These are phyloP conservation scores for Corythornis madagascariensis DNA, from an alignment of 2,113 vertebrate genomes.

Conservation along the genomic window DNA sequence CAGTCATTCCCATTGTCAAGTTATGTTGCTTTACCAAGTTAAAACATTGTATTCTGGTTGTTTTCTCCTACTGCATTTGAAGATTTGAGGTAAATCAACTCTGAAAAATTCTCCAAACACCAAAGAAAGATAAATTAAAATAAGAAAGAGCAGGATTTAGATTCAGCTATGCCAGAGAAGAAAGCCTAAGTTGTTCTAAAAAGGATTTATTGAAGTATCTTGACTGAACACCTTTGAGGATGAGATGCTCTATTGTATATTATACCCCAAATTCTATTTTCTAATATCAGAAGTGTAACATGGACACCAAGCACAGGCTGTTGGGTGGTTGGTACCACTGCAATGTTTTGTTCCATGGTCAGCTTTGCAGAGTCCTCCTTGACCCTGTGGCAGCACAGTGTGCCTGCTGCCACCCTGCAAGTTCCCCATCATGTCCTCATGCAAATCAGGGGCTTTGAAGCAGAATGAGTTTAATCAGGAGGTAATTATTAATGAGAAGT, in stretches of 20 bases:
- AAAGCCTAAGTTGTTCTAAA: not conserved
- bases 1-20: not conserved
- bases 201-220: not conserved
- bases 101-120: not conserved
- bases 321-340: not conserved
- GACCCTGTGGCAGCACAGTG: not conserved
- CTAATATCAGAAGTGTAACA: not conserved
- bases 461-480: not conserved
- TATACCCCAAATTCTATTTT: not conserved
- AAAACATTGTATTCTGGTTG: not conserved
- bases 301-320: not conserved
- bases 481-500: constrained; percentile 26
- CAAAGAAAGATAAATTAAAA: not conserved
- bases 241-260: not conserved
- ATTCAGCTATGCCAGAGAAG: not conserved
- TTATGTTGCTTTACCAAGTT: not conserved
- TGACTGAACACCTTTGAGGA: not conserved
- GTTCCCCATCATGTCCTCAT: not conserved
- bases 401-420: not conserved
- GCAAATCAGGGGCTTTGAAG: not conserved
- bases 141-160: not conserved
- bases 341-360: not conserved
- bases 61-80: not conserved
- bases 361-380: not conserved
- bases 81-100: not conserved